Evolutionary conservation across 1,140 invertebrate species (phyloP).

Genomic region (Dendrolimus punctatus): DNA sequence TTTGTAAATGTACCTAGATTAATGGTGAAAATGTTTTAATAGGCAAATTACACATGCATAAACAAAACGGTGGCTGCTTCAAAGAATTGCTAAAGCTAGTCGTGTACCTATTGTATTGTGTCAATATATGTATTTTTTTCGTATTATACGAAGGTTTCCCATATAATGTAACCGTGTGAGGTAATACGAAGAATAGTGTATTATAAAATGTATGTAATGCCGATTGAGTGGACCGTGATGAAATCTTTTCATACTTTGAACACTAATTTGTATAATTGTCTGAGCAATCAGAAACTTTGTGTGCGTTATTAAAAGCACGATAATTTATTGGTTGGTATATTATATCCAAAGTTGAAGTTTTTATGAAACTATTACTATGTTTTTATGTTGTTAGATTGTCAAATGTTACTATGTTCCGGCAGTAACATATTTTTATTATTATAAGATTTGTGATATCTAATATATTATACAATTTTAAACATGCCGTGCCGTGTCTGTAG

Average conservation of each 20-base stretch:
- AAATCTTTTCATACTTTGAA: slow-evolving; percentile 13
- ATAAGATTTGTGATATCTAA: too few species aligned
- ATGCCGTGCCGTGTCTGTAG: too few species aligned
- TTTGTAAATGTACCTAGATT: too few species aligned
- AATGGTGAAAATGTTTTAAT: not conserved
- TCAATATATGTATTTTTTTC: slow-evolving; percentile 33
- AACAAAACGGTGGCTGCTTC: not conserved
- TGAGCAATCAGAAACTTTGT: slow-evolving; percentile 7
- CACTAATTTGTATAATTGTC: slow-evolving; percentile 13
- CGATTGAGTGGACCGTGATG: slow-evolving; percentile 17
- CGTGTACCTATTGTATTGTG: slow-evolving; percentile 29
- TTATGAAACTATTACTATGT: too few species aligned
- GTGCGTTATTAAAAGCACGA: too few species aligned
- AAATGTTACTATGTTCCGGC: too few species aligned
- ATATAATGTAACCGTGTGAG: slow-evolving; percentile 27
- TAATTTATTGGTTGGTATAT: too few species aligned
- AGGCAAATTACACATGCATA: not conserved
- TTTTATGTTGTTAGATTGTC: too few species aligned
- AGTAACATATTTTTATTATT: too few species aligned
- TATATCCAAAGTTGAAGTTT: too few species aligned
- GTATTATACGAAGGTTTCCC: slow-evolving; percentile 32
- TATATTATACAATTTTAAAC: too few species aligned
- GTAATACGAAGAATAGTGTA: slow-evolving; percentile 37
- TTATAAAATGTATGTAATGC: slow-evolving; percentile 43
- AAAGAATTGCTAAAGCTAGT: slow-evolving; percentile 16